Base-by-base conservation (phyloP, 2,888 invertebrate species). In the Hyalella azteca region DNA sequence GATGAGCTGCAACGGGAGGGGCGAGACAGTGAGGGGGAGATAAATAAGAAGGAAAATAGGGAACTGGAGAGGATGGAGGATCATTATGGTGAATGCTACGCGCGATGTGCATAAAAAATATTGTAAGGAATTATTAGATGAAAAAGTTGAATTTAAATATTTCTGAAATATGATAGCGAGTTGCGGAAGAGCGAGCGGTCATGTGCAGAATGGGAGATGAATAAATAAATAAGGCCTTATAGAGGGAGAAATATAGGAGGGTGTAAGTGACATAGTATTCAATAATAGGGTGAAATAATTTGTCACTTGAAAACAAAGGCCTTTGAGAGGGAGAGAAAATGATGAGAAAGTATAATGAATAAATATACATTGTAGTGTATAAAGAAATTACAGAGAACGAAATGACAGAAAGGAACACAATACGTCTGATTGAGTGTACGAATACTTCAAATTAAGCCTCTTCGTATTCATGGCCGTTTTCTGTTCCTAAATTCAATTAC, bases 1-100 rank as follows among this genome's bases (percentile, higher is more conserved):
- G 85, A 98, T 94, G 88, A 94, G 91, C 91, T 93, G 88, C 15
- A 88, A 87, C 45, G 32, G 41, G 41, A 39, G 45, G 76, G 26
- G 3, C 29, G 73, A 73, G 73, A 29, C 32, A 73, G 73, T 22
- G 73, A 29, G 32, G 22, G 32, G 41, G 7, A 29, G 32, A 15
- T 9, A 29, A 22, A 73, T 29, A 73, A 36, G 39, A 32, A 1
- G 1, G 73, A 7, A 4, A 26, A 3, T 22, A 13, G 11, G 29
- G 49, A 7, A 22, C 13, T 5, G 3, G 49, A n/a, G 15, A 22
- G 22, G 13, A 7, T 19, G 22, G 15, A 3, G 54, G 4, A 54
- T 22, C 7, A 29, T 26, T 22, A 22, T 7, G 26, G 19, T n/a
- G n/a, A n/a, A n/a, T n/a, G n/a, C n/a, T n/a, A n/a, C n/a, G n/a